Conservation (phyloP, 2,113 vertebrate species). For the Stomatorhinus ivindoensis region DNA sequence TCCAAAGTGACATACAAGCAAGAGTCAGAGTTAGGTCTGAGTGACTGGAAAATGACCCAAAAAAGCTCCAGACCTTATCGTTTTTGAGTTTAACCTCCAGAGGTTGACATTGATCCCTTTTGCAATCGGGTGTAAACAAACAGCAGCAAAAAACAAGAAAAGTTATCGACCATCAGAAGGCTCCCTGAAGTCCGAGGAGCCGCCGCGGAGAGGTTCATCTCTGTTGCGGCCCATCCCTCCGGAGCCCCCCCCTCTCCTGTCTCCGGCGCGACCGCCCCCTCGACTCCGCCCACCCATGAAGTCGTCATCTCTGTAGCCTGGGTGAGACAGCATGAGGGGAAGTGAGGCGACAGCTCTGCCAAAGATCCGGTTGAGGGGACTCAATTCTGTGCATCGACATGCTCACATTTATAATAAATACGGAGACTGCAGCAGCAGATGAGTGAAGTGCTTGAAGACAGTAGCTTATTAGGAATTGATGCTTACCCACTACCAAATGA, state of each 20-base stretch:
- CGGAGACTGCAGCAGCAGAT: neutral
- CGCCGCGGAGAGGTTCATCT: constrained; percentile 78
- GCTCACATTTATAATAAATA: neutral
- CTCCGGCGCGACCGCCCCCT: constrained; percentile 71
- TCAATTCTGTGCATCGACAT: neutral
- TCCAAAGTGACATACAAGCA: neutral
- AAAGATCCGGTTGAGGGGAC: constrained; percentile 21
- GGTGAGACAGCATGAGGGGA: neutral
- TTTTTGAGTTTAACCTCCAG: neutral
- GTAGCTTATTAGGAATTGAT: neutral
- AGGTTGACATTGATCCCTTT: neutral
- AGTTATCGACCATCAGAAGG: constrained; percentile 80
- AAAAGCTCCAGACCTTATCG: neutral
- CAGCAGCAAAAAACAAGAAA: neutral
- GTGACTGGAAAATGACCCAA: neutral
- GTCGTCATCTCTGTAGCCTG: constrained; percentile 87
- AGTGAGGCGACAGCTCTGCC: neutral
- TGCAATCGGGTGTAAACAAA: neutral
- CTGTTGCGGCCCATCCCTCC: constrained; percentile 72
- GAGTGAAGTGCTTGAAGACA: neutral
- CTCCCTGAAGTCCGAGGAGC: constrained; percentile 87
- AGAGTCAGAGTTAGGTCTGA: neutral
- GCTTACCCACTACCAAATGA: neutral
- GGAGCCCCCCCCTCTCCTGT: constrained; percentile 64
- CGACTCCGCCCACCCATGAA: constrained; percentile 78